Conservation (phyloP, 2,888 invertebrate species). For the Deilephila elpenor region DNA sequence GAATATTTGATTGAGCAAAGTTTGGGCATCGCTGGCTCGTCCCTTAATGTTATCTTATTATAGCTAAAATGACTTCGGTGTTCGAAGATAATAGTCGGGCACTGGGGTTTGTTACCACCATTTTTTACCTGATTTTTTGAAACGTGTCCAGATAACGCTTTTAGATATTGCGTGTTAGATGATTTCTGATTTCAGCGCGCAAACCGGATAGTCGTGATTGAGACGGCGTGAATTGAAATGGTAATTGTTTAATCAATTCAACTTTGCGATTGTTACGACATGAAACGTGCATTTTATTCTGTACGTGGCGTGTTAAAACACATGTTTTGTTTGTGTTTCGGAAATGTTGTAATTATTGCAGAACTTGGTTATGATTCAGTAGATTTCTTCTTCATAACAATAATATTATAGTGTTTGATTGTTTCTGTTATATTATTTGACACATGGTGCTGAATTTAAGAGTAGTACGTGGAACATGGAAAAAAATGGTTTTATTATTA, state of each 20-base stretch:
- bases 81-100: slow-evolving; percentile 80
- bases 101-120: slow-evolving; percentile 69
- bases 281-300: not conserved
- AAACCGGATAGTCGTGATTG: slow-evolving; percentile 25
- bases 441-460: too few species aligned
- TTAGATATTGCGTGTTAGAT: slow-evolving; percentile 76
- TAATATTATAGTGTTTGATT: too few species aligned
- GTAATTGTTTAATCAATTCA: slow-evolving; percentile 8
- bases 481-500: too few species aligned
- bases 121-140: slow-evolving; percentile 72
- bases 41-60: slow-evolving; percentile 85
- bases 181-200: slow-evolving; percentile 45
- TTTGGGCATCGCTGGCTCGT: slow-evolving; percentile 64
- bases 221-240: not conserved
- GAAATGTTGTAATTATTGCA: too few species aligned
- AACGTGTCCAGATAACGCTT: slow-evolving; percentile 69
- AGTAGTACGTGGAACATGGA: too few species aligned
- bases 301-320: not conserved
- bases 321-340: not conserved
- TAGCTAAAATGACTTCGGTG: slow-evolving; percentile 85
- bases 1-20: slow-evolving; percentile 35
- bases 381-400: too few species aligned
- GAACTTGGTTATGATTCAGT: too few species aligned
- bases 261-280: not conserved
- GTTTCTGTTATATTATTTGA: too few species aligned